Evolutionary conservation across 2,797 vertebrate genomes (phyloP).

Genomic region (Sparidentex hasta): DNA sequence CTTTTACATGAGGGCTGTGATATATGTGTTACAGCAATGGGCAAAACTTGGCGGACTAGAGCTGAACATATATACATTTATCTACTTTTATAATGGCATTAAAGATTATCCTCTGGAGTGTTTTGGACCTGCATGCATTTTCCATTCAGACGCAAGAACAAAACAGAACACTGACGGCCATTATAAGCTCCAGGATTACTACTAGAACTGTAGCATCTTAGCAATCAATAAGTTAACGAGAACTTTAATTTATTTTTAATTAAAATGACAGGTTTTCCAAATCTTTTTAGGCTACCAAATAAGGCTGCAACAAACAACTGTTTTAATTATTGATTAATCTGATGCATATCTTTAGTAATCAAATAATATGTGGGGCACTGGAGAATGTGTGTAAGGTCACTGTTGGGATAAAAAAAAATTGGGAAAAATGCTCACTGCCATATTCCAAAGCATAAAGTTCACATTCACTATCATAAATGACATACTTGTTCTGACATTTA

Average conservation of each 20-base stretch:
- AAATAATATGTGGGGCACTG: no score
- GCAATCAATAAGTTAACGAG: not conserved
- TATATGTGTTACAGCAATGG: not conserved
- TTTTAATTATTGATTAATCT: no score
- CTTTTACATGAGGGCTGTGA: constrained; percentile 14
- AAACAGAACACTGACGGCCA: not conserved
- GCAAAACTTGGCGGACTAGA: not conserved
- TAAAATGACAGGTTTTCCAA: not conserved
- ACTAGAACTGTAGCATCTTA: not conserved
- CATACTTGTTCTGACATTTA: no score
- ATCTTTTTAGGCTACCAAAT: not conserved
- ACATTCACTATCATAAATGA: no score
- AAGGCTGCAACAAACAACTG: no score
- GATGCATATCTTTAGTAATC: no score
- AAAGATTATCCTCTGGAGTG: not conserved
- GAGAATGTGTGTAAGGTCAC: no score
- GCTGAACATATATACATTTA: not conserved
- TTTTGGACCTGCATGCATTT: not conserved
- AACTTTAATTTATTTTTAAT: not conserved
- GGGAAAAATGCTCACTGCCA: no score
- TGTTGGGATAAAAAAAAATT: no score
- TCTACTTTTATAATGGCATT: not conserved
- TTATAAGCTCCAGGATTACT: not conserved
- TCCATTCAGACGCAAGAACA: not conserved
- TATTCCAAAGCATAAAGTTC: no score